These are phyloP conservation scores for Mallateleia sp. DNA, from an alignment of 2,888 invertebrate species.

Conservation along the genomic window DNA sequence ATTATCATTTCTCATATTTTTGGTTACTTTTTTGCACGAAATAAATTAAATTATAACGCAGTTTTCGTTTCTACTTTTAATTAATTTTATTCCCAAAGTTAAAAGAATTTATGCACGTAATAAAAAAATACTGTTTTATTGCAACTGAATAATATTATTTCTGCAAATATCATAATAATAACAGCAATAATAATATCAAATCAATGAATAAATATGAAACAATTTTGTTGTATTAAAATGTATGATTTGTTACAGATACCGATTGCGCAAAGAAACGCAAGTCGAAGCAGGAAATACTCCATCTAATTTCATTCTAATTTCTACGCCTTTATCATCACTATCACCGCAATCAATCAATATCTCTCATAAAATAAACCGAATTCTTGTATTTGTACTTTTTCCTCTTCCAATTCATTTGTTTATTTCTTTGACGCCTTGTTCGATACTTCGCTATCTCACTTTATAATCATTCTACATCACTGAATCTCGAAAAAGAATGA, in stretches of 20 bases:
- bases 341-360: slow-evolving; percentile 50
- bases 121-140: too few relatives aligned
- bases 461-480: slow-evolving; percentile 28
- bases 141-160: too few relatives aligned
- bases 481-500: slow-evolving; percentile 16
- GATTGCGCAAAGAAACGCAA: slow-evolving; percentile 26
- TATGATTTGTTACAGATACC: too few relatives aligned
- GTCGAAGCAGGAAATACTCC: slow-evolving; percentile 26
- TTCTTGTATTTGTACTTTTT: slow-evolving; percentile 34
- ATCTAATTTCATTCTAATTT: slow-evolving; percentile 24
- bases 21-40: not conserved
- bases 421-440: slow-evolving; percentile 26
- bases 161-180: too few relatives aligned
- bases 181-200: too few relatives aligned
- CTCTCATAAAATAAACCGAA: slow-evolving; percentile 54
- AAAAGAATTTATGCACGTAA: too few relatives aligned
- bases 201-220: too few relatives aligned
- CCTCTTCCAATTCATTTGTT: slow-evolving; percentile 24
- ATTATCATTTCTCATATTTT: not conserved
- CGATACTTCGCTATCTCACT: slow-evolving; percentile 8
- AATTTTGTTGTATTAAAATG: too few relatives aligned
- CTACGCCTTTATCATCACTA: slow-evolving; percentile 37
- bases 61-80: too few relatives aligned
- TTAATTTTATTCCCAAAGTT: too few relatives aligned
- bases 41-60: not conserved